Conservation (phyloP, 2,888 invertebrate genomes). For the Congeria kusceri region DNA sequence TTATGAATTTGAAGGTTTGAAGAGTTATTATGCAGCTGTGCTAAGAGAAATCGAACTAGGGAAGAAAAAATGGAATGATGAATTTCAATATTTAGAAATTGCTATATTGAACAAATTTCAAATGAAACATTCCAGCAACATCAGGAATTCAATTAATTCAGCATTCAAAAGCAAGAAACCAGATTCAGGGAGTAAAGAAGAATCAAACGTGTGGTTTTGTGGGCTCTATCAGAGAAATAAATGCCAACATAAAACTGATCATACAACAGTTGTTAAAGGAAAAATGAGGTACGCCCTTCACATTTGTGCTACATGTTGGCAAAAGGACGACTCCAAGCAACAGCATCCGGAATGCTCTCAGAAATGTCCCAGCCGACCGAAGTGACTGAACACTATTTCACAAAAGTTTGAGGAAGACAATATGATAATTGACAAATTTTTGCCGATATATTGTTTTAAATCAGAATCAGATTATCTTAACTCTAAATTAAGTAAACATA, state of each 20-base stretch:
- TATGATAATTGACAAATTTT: too few species aligned
- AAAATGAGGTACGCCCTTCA: background rate
- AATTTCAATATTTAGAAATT: conserved; percentile 24
- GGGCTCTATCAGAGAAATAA: too few species aligned
- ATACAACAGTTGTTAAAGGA: background rate
- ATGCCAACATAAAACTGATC: background rate
- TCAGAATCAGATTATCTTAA: too few species aligned
- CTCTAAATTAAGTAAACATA: too few species aligned
- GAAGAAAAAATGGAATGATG: conserved; percentile 11
- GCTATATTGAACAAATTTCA: conserved; percentile 9
- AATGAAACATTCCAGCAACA: too few species aligned
- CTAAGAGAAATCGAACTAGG: conserved; percentile 29
- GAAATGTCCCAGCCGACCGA: background rate
- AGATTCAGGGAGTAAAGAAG: too few species aligned
- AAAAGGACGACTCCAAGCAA: background rate
- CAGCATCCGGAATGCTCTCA: background rate
- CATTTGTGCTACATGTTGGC: conserved; percentile 4
- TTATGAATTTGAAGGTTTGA: conserved; percentile 16
- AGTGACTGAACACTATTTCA: background rate
- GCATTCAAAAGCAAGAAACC: too few species aligned
- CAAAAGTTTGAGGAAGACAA: too few species aligned
- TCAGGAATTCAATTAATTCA: too few species aligned
- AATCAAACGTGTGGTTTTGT: background rate
- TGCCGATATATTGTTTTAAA: too few species aligned
- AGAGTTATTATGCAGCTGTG: conserved; percentile 18